Percentiles rank a stretch among this genome's conserved stretches.
Conservation (phyloP, 2,888 invertebrate species). For the Pseudococcus jackbeardsleyi region DNA sequence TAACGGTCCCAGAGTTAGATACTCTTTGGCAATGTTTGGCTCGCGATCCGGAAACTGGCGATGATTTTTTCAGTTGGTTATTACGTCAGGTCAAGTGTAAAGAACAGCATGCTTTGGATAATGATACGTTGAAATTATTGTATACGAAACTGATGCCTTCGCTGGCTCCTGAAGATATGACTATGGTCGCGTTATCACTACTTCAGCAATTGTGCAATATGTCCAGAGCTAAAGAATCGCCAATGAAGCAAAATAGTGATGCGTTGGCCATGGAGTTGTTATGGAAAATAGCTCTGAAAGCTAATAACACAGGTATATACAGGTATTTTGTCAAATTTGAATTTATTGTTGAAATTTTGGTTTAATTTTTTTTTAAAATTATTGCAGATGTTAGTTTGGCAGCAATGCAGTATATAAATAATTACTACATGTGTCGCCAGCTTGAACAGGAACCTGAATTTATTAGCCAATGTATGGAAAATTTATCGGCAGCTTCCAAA, state of each 20-base stretch:
- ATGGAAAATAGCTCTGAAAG: constrained; percentile 93
- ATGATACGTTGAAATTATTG: constrained; percentile 88
- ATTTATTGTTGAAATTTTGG: neutral
- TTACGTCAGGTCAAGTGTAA: constrained; percentile 89
- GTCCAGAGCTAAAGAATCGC: constrained; percentile 74
- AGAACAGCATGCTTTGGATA: constrained; percentile 90
- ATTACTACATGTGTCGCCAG: constrained; percentile 93
- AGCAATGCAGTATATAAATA: constrained; percentile 93
- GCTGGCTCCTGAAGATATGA: constrained; percentile 88
- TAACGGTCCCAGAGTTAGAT: constrained; percentile 90
- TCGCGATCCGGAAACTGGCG: constrained; percentile 86
- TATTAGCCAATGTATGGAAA: constrained; percentile 93
- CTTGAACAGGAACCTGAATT: constrained; percentile 93
- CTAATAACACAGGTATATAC: constrained; percentile 82
- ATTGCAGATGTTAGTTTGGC: constrained; percentile 88
- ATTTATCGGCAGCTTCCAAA: constrained; percentile 85
- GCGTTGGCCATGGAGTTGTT: constrained; percentile 87
- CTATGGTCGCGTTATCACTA: constrained; percentile 90
- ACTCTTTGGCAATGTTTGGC: constrained; percentile 93
- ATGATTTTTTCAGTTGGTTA: constrained; percentile 94
- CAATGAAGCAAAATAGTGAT: constrained; percentile 64
- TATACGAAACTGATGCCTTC: constrained; percentile 91
- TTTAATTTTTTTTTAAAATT: neutral
- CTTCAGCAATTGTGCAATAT: constrained; percentile 93
- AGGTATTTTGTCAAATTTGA: neutral